phyloP scores from a whole-genome alignment of 2,888 invertebrate species.

The Cremastinae sp. region DNA sequence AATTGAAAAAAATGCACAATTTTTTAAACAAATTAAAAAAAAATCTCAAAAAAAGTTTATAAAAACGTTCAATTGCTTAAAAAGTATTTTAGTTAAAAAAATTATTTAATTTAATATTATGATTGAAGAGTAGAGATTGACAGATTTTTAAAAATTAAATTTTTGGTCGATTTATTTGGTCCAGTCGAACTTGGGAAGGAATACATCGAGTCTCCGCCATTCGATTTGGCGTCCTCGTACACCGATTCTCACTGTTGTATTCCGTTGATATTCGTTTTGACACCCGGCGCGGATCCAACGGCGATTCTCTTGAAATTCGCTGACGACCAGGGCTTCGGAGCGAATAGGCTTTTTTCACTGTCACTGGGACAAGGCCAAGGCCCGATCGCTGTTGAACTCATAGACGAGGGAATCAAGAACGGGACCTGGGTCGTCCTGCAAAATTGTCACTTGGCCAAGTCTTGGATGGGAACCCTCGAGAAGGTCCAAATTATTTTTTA shows the following conservation, averaged over 20 bases:
- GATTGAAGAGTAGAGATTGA: too few relatives aligned
- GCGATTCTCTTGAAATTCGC: conserved; percentile 95
- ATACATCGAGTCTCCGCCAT: conserved; percentile 94
- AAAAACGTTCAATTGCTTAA: too few relatives aligned
- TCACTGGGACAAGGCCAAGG: conserved; percentile 97
- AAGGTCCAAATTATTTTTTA: conserved; percentile 82
- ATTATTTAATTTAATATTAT: conserved; percentile 36
- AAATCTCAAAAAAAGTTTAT: neutral
- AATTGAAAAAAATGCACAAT: neutral
- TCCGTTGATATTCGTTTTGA: conserved; percentile 94
- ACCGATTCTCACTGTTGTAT: conserved; percentile 92
- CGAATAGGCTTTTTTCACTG: conserved; percentile 88
- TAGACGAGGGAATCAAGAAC: conserved; percentile 90
- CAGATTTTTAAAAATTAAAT: too few relatives aligned
- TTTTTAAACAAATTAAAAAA: neutral
- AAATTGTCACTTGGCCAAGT: conserved; percentile 97
- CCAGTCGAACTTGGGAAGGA: conserved; percentile 87
- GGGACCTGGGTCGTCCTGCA: conserved; percentile 97
- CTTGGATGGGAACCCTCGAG: conserved; percentile 96
- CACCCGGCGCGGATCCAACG: conserved; percentile 96
- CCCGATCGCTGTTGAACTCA: conserved; percentile 91
- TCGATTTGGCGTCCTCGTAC: conserved; percentile 92
- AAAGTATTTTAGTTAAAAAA: too few relatives aligned
- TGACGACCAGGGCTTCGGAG: conserved; percentile 93
- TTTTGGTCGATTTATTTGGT: conserved; percentile 54